Base-by-base conservation (phyloP, 2,797 vertebrate genomes). In the Diglossa cyanea region DNA sequence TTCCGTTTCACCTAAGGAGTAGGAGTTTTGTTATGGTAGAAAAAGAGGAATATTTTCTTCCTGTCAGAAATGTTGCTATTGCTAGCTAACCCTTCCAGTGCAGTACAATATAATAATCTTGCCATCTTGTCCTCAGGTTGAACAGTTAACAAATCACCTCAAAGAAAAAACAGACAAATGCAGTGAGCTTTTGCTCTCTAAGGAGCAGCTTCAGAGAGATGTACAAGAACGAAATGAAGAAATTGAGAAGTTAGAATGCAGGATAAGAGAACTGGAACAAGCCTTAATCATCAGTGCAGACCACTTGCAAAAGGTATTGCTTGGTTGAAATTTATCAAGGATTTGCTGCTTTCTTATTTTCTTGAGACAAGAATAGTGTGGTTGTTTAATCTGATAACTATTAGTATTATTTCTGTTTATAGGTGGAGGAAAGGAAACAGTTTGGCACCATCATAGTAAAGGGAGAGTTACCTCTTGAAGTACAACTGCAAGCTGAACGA, bases 131-230 rank as follows among this genome's bases (percentile, higher is more conserved):
- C 97, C 63, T 86, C 96, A 99, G 99, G 98, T 99, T 97, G 98
- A 99, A 91, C 98, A 98, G 97, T 97, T 99, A 98, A 98, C 98
- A 97, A 97, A 98, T 90, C 98, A 99, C 95, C 98, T 99, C 88
- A 99, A 99, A 97, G 99, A 99, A 97, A 99, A 99, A 98, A 98
- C 99, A 25, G 99, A 99, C 97, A 99, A 98, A 95, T 99, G 99
- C 98, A 99, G 98, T 97, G 99, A 99, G 97, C 98, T 99, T 96
- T 98, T 99, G 96, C 98, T 99, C 67, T 98, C 98, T 83, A 98
- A 98, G 31, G 99, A 99, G 96, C 99, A 99, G 91, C 98, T 99
- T 97, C 98, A 98, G 97, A 98, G 99, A 90, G 99, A 99, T 90
- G 94, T 99, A 86, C 98, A 98, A 83, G 99, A 99, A 93, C 97